These are phyloP conservation scores for Calliphora vicina DNA, from an alignment of 1,140 invertebrate species.

Conservation along the genomic window DNA sequence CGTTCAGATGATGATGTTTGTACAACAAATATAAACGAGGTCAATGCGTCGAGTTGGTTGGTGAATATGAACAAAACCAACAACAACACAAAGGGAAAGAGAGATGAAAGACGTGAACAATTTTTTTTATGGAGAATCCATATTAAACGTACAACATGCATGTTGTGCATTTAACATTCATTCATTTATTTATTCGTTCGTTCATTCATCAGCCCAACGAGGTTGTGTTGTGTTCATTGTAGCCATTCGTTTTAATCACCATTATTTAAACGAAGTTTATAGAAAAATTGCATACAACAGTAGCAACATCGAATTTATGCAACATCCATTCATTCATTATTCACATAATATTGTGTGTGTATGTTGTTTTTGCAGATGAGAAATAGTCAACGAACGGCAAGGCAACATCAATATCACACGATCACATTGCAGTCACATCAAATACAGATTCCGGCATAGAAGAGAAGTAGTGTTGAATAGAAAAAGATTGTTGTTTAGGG, in stretches of 20 bases:
- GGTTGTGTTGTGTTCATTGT: background rate
- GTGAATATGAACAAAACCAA: background rate
- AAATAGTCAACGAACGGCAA: no score
- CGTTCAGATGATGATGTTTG: background rate
- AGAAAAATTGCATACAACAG: background rate
- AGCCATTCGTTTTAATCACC: conserved; percentile 20
- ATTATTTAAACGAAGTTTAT: background rate
- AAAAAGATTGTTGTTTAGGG: background rate
- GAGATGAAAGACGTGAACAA: background rate
- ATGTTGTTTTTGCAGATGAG: background rate
- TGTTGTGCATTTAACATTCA: background rate
- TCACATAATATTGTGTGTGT: background rate
- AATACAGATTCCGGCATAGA: background rate
- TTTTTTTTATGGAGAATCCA: background rate
- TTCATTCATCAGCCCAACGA: background rate
- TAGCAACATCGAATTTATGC: background rate
- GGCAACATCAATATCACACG: background rate
- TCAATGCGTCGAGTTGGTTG: conserved; percentile 16
- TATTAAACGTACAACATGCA: background rate
- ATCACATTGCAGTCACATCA: background rate
- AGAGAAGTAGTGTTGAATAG: background rate
- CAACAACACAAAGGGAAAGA: background rate
- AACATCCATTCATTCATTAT: background rate
- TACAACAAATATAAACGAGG: conserved; percentile 5
- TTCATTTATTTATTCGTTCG: background rate